These are phyloP conservation scores for Lepilemur ruficaudatus DNA, from an alignment of 2,797 vertebrate species.

Conservation along the genomic window DNA sequence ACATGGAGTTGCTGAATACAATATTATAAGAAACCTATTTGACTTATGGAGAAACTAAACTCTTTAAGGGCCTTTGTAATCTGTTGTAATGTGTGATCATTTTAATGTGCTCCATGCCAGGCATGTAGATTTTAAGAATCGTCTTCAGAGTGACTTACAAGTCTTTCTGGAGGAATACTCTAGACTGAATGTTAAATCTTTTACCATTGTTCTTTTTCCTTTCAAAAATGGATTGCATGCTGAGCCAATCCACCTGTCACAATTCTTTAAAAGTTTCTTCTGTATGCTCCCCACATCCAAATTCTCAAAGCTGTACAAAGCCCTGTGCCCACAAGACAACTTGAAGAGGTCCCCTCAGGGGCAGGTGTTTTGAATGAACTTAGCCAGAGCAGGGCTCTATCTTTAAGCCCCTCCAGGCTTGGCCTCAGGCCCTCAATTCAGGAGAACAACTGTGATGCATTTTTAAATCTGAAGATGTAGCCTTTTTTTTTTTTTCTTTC, in stretches of 20 bases:
- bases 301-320: background rate
- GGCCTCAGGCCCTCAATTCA: background rate
- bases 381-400: background rate
- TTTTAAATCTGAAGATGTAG: constrained; percentile 43
- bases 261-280: background rate
- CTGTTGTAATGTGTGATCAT: background rate
- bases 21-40: background rate
- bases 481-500: background rate
- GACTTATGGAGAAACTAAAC: background rate
- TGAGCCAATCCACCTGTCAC: background rate
- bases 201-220: background rate
- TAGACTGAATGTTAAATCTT: background rate
- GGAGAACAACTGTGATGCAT: background rate
- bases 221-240: background rate
- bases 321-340: background rate
- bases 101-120: background rate
- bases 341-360: background rate
- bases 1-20: background rate
- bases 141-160: background rate
- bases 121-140: background rate
- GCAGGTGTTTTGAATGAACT: background rate
- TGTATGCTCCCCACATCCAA: background rate
- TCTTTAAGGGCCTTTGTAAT: background rate
- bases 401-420: background rate
- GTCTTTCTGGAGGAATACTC: background rate